Percentiles rank a stretch among this genome's conserved stretches.
Conservation (phyloP, 2,797 vertebrate species). For the Loris lydekkerianus region DNA sequence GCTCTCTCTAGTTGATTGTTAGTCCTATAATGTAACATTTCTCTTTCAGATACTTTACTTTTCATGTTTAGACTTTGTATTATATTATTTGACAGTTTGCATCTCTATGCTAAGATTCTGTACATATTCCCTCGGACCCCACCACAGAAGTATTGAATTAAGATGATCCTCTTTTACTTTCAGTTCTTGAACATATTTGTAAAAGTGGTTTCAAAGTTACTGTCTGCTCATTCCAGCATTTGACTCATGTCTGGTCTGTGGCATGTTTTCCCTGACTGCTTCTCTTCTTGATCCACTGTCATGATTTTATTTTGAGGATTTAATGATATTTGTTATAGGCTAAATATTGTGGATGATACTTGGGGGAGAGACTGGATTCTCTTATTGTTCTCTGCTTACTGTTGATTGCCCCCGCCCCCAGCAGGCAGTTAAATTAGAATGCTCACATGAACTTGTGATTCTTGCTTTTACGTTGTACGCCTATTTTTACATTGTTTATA, state of each 20-base stretch:
- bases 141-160: background rate
- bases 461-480: background rate
- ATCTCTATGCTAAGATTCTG: constrained; percentile 7
- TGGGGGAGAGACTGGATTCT: background rate
- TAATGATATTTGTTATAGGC: background rate
- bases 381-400: background rate
- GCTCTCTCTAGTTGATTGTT: background rate
- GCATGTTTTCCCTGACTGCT: background rate
- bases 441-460: background rate
- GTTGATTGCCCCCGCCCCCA: background rate
- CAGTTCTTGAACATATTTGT: background rate
- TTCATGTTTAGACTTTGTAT: background rate
- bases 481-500: background rate
- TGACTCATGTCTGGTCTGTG: background rate
- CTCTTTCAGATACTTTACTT: constrained; percentile 22
- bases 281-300: background rate
- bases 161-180: background rate
- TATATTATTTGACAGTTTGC: background rate
- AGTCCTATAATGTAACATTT: background rate
- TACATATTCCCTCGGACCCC: background rate
- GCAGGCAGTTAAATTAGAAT: background rate
- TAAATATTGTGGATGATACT: background rate
- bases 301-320: background rate
- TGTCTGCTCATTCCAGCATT: background rate
- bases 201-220: background rate